A percentile compares a stretch with the other conserved stretches of the same genome.
phyloP scores from a whole-genome alignment of 2,888 invertebrate species.

The Stenodera caucasica region DNA sequence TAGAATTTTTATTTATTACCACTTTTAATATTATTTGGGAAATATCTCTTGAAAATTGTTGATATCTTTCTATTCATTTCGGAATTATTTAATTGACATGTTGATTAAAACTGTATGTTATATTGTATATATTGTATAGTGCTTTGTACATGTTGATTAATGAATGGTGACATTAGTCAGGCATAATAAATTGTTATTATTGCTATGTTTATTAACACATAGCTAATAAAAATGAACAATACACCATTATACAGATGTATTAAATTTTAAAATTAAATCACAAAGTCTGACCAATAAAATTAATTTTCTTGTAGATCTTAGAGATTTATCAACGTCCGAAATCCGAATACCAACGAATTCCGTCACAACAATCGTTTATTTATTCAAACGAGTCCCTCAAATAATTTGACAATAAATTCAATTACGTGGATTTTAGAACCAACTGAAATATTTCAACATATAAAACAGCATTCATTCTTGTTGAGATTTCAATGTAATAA shows the following conservation, averaged over 20 bases:
- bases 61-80: conserved; percentile 14
- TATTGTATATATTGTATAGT: conserved; percentile 60
- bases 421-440: no score
- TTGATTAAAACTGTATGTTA: conserved; percentile 43
- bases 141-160: conserved; percentile 62
- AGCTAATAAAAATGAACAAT: conserved; percentile 42
- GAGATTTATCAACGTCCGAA: conserved; percentile 22
- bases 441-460: no score
- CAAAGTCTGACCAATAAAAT: conserved; percentile 52
- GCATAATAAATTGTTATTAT: conserved; percentile 46
- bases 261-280: conserved; percentile 50
- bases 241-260: conserved; percentile 48
- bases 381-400: no score
- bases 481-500: no score
- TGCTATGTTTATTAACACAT: conserved; percentile 45
- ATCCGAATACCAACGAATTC: background rate
- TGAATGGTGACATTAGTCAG: conserved; percentile 53
- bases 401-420: no score
- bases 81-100: conserved; percentile 28
- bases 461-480: no score
- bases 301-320: conserved; percentile 45
- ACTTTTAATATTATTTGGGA: conserved; percentile 18
- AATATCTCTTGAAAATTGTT: conserved; percentile 16
- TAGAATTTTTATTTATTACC: conserved; percentile 24
- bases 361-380: background rate